phyloP scores from a whole-genome alignment of 2,797 vertebrate species.

The Coendou prehensilis region DNA sequence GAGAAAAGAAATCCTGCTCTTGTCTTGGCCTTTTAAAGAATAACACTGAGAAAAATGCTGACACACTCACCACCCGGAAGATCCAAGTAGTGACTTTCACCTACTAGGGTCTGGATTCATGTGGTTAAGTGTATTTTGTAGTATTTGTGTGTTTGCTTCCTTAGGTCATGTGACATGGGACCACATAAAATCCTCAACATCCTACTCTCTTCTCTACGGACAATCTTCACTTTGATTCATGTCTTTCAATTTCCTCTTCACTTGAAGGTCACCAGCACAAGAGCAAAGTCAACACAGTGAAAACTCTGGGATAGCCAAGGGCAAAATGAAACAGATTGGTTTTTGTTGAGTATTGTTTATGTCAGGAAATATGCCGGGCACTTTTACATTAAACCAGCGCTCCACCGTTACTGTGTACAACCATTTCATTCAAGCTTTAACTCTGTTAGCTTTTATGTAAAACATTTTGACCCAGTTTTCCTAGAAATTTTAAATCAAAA shows the following conservation, averaged over 20 bases:
- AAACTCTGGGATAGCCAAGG: background rate
- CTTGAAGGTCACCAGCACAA: background rate
- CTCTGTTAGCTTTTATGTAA: background rate
- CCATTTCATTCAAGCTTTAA: background rate
- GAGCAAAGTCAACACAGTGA: background rate
- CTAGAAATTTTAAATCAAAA: background rate
- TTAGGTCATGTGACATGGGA: background rate
- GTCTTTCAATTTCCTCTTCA: background rate
- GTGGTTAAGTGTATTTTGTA: background rate
- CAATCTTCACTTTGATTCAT: background rate
- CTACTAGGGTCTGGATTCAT: background rate
- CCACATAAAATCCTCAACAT: background rate
- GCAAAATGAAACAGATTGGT: constrained; percentile 10
- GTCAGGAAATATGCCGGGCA: constrained; percentile 28
- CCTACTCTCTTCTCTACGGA: background rate
- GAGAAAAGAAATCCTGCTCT: constrained; percentile 49
- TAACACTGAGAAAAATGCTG: constrained; percentile 18
- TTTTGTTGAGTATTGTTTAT: constrained; percentile 61
- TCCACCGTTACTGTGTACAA: background rate
- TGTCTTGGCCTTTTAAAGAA: background rate
- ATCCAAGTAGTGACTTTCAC: background rate
- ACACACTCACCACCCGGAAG: constrained; percentile 1
- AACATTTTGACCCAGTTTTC: constrained; percentile 15
- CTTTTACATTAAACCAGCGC: constrained; percentile 50
- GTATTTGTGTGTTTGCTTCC: background rate